phyloP scores from a whole-genome alignment of 2,113 vertebrate species.

The Osmerus eperlanus region DNA sequence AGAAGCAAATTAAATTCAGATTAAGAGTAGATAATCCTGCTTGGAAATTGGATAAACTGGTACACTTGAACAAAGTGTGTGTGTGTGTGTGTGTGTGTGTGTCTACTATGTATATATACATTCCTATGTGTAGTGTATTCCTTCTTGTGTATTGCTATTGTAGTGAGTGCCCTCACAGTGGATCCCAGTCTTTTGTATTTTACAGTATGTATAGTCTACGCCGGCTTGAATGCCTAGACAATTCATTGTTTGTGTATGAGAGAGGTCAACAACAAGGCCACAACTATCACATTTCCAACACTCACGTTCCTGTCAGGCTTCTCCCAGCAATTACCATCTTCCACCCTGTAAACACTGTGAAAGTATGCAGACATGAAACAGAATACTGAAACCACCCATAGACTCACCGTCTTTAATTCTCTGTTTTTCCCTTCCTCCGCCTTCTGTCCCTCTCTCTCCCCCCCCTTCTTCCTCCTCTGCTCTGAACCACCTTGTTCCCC shows the following conservation, averaged over 20 bases:
- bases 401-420: background rate
- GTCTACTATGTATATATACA: background rate
- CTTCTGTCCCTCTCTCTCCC: background rate
- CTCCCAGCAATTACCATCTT: background rate
- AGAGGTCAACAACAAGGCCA: background rate
- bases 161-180: too few relatives aligned
- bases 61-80: slow-evolving; percentile 14
- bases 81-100: slow-evolving; percentile 17
- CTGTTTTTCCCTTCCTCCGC: background rate
- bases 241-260: background rate
- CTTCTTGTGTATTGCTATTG: too few relatives aligned
- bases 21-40: slow-evolving; percentile 35
- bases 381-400: background rate
- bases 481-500: background rate
- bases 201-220: slow-evolving; percentile 6
- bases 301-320: background rate
- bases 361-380: background rate
- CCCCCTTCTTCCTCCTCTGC: background rate
- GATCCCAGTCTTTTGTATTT: slow-evolving; percentile 1
- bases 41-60: slow-evolving; percentile 38
- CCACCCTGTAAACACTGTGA: background rate
- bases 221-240: background rate
- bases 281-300: background rate
- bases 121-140: background rate
- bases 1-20: slow-evolving; percentile 58